A percentile compares a stretch with the other conserved stretches of the same genome.
phyloP scores from a whole-genome alignment of 1,140 invertebrate species.

The Papilio helenus region DNA sequence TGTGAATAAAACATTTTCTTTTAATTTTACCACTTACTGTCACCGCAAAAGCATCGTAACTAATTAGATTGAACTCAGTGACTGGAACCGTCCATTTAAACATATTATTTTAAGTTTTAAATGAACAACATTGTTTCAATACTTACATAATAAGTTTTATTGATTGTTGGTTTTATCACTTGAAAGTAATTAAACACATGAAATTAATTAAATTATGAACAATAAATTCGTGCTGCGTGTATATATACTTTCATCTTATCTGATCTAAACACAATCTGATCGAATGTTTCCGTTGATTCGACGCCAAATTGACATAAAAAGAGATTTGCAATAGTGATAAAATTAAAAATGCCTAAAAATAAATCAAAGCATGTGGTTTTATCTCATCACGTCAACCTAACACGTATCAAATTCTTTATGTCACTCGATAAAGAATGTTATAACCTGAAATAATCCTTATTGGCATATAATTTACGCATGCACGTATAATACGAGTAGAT shows the following conservation, averaged over 20 bases:
- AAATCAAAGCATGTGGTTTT: not conserved
- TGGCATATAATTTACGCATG: not conserved
- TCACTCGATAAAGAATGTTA: not conserved
- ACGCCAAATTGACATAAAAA: slow-evolving; percentile 15
- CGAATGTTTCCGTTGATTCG: not conserved
- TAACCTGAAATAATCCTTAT: not conserved
- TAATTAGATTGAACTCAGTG: too few species aligned
- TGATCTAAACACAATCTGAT: slow-evolving; percentile 27
- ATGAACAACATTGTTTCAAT: not conserved
- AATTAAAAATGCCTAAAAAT: slow-evolving; percentile 20
- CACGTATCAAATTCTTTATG: not conserved
- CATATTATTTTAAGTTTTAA: slow-evolving; percentile 23
- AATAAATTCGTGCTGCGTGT: not conserved
- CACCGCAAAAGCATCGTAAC: not conserved
- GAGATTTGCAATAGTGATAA: slow-evolving; percentile 10
- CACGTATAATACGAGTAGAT: too few species aligned
- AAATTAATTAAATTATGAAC: not conserved
- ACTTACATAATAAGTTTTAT: slow-evolving; percentile 3
- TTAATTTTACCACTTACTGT: not conserved
- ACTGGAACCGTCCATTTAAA: not conserved
- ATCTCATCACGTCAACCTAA: not conserved
- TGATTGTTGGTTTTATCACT: slow-evolving; percentile 6
- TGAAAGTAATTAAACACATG: not conserved
- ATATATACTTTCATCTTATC: slow-evolving; percentile 17
- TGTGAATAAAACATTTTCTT: slow-evolving; percentile 28